A percentile compares a stretch with the other conserved stretches of the same genome.
Evolutionary conservation across 2,888 invertebrate genomes (phyloP).

Genomic region (Drosophila demipolita): DNA sequence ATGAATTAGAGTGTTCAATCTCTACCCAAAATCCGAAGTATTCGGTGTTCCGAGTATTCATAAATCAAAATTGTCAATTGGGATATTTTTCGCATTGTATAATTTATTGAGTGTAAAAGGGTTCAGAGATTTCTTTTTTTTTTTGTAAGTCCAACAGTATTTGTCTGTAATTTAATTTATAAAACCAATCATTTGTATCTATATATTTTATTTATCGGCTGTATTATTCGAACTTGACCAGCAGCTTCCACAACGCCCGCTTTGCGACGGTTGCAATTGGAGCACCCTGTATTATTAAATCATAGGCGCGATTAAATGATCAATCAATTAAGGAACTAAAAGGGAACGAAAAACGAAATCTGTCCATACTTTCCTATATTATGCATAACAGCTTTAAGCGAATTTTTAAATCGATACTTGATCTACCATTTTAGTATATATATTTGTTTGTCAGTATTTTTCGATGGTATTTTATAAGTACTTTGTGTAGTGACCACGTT

Average conservation of each 20-base stretch:
- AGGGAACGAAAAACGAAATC: background rate
- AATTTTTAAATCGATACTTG: background rate
- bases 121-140: background rate
- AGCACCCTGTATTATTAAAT: background rate
- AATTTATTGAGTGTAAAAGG: background rate
- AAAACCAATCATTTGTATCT: background rate
- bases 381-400: background rate
- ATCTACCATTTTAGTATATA: background rate
- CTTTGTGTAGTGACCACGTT: slow-evolving; percentile 38
- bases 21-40: no score
- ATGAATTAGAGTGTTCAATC: background rate
- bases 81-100: background rate
- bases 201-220: background rate
- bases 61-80: no score
- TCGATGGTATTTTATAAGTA: slow-evolving; percentile 24
- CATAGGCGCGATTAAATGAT: background rate
- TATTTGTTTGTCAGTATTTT: slow-evolving; percentile 5
- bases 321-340: background rate
- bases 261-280: background rate
- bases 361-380: background rate
- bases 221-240: background rate
- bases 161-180: background rate
- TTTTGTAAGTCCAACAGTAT: background rate
- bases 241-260: no score
- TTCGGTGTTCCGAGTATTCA: background rate